Conservation (phyloP, 1,140 invertebrate species). For the Musca vetustissima region DNA sequence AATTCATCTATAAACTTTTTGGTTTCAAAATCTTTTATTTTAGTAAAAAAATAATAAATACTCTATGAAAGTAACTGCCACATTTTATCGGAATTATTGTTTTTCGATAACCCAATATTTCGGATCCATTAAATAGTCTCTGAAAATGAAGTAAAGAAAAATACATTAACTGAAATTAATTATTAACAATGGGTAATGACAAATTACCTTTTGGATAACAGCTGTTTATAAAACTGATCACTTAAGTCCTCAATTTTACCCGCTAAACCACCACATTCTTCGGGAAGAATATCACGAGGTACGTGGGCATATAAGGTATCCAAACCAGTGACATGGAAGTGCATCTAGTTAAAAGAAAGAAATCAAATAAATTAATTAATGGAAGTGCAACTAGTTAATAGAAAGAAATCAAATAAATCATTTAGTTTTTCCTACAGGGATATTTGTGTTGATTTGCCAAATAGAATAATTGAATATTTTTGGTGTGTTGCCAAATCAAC, state of each 20-base stretch:
- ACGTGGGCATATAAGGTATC: constrained; percentile 63
- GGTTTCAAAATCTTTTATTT: too few species aligned
- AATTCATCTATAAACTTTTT: too few species aligned
- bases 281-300: constrained; percentile 63
- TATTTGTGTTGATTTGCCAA: too few species aligned
- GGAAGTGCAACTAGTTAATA: too few species aligned
- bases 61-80: too few species aligned
- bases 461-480: too few species aligned
- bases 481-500: too few species aligned
- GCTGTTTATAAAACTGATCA: constrained; percentile 56
- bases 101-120: constrained; percentile 38
- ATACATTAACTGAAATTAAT: not conserved
- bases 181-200: not conserved
- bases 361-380: too few species aligned
- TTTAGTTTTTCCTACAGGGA: too few species aligned
- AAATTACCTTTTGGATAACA: constrained; percentile 41
- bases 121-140: constrained; percentile 41
- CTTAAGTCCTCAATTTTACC: constrained; percentile 62
- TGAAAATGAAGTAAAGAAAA: constrained; percentile 26
- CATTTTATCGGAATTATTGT: constrained; percentile 31
- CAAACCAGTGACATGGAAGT: constrained; percentile 65
- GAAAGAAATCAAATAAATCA: too few species aligned
- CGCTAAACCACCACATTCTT: constrained; percentile 66
- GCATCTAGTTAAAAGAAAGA: constrained; percentile 59
- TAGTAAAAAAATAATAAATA: too few species aligned